Conservation (phyloP, 2,888 invertebrate species). For the Drosophila hamatofila region DNA sequence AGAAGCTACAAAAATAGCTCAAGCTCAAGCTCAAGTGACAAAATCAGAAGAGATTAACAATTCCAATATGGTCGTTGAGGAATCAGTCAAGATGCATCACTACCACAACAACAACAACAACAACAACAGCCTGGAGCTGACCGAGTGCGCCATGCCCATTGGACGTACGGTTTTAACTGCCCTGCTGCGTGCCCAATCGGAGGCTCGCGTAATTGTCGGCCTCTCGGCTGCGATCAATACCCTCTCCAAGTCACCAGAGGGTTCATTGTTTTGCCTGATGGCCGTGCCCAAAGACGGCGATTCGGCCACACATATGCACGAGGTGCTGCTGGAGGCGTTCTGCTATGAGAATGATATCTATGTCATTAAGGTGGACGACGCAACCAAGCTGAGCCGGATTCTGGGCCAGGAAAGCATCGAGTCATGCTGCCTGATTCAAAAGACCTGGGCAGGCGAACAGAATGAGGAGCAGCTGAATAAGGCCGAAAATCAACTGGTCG, state of each 20-base stretch:
- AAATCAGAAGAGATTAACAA: conserved; percentile 34
- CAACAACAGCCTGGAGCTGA: conserved; percentile 52
- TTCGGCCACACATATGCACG: conserved; percentile 92
- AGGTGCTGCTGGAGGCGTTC: conserved; percentile 91
- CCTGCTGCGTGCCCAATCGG: conserved; percentile 83
- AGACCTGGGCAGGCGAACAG: conserved; percentile 83
- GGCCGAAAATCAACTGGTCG: conserved; percentile 88
- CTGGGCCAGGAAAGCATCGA: conserved; percentile 87
- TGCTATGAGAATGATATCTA: conserved; percentile 92
- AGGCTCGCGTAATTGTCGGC: conserved; percentile 85
- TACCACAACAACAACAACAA: conserved; percentile 54
- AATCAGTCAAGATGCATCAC: conserved; percentile 69
- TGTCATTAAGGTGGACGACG: conserved; percentile 89
- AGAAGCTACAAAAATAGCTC: conserved; percentile 59
- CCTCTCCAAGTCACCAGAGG: conserved; percentile 85
- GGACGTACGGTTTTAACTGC: conserved; percentile 84
- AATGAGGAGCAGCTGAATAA: conserved; percentile 87
- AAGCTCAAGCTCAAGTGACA: conserved; percentile 49
- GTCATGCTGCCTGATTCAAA: conserved; percentile 85
- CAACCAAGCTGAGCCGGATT: conserved; percentile 85
- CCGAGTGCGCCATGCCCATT: conserved; percentile 78
- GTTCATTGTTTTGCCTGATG: conserved; percentile 89
- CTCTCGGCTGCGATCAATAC: conserved; percentile 84
- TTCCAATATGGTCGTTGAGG: conserved; percentile 82
- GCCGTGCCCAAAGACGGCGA: conserved; percentile 90